These are phyloP conservation scores for Platycnemis pennipes DNA, from an alignment of 2,888 invertebrate species.

Conservation along the genomic window DNA sequence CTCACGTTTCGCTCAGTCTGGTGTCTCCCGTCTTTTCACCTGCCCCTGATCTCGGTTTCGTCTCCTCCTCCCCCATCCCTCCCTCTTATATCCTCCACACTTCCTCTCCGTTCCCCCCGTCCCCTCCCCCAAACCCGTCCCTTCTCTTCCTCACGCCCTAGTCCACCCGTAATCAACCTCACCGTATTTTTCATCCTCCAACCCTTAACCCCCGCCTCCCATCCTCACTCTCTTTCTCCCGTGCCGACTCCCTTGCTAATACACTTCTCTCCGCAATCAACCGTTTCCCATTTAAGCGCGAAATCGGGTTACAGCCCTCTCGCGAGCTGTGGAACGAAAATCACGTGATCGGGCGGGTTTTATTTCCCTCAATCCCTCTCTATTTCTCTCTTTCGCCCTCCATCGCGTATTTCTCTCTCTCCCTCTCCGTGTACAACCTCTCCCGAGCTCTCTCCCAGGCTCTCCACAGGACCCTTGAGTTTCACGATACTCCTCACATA, in stretches of 20 bases:
- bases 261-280: constrained; percentile 67
- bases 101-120: not conserved
- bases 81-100: not conserved
- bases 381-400: not conserved
- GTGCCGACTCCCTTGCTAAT: constrained; percentile 50
- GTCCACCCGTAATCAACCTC: not conserved
- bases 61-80: not conserved
- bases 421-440: not conserved
- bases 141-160: not conserved
- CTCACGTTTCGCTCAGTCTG: not conserved
- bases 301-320: constrained; percentile 65
- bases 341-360: constrained; percentile 45
- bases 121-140: not conserved
- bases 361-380: constrained; percentile 17
- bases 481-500: not conserved
- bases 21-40: constrained; percentile 19
- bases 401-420: not conserved
- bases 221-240: not conserved
- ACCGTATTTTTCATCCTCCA: constrained; percentile 1
- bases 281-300: constrained; percentile 64
- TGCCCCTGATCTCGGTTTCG: not conserved
- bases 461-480: not conserved
- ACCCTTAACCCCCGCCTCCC: not conserved
- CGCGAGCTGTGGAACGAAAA: constrained; percentile 63
- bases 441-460: not conserved